Evolutionary conservation across 1,140 invertebrate genomes (phyloP), one percentile per base, ranked within the genome.

Genomic region (Phymastichus coffea): DNA sequence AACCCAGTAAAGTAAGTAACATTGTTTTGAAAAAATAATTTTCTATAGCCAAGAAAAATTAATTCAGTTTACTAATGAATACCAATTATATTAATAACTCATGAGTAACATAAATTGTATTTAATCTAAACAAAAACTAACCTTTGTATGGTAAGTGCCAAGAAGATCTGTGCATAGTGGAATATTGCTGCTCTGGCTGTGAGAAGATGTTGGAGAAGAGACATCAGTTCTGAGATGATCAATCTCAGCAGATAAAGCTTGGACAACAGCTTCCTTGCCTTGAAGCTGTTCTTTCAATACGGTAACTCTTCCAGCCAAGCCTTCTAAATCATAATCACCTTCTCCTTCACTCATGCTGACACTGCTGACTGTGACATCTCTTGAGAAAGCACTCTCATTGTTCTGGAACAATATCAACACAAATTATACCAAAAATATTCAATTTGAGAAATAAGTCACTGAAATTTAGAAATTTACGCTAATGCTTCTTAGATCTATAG

Each of bases 321-420:
- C 74, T 53, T 80, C 77, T 12, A 79, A 64, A 53, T 80, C 77
- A n/a, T 65, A 70, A 56, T 80, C 77, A 6, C 70, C 76, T 56
- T 80, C 78, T 41, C 76, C 77, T 63, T 80, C 78, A 22, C 76
- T 79, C 66, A 78, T 72, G n/a, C 74, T 76, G 12, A 76, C 66
- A 19, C 73, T 76, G 19, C 72, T 75, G 20, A 76, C 66, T 1
- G 73, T 75, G 22, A 75, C 49, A 37, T 76, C 74, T 41, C 66
- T 65, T 2, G 69, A 75, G 0, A 70, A 74, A 30, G 63, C 55
- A 35, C 67, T 70, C 33, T 76, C 73, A 14, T 67, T 65, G 22
- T 55, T 57, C 73, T 76, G 15, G 22, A 65, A 35, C 19, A 28
- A n/a, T 14, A 3, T 48, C 33, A 43, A 60, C 37, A 49, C 19